Conservation (phyloP, 2,888 invertebrate species). For the Tipula lateralis region DNA sequence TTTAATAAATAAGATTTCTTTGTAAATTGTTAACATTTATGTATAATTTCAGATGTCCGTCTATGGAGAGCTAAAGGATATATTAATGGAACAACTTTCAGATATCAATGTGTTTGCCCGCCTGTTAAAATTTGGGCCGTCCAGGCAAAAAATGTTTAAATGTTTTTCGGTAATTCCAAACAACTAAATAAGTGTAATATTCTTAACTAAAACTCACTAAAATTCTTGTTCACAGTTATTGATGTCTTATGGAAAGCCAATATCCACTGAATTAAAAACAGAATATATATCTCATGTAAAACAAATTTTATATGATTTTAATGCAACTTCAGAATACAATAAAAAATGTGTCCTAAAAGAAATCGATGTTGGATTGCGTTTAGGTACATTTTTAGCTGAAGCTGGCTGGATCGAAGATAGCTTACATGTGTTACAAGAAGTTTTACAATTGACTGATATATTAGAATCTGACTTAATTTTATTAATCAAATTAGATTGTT, state of each 20-base stretch:
- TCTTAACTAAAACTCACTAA: background rate
- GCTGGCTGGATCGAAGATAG: conserved; percentile 82
- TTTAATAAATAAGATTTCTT: background rate
- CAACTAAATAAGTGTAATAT: background rate
- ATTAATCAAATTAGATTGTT: conserved; percentile 72
- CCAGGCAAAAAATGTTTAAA: conserved; percentile 44
- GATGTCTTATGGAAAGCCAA: conserved; percentile 41
- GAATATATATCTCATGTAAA: conserved; percentile 36
- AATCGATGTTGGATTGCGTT: conserved; percentile 45
- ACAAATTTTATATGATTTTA: conserved; percentile 7
- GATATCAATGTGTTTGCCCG: conserved; percentile 45
- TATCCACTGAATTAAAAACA: conserved; percentile 42
- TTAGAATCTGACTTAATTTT: conserved; percentile 56
- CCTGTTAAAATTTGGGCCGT: conserved; percentile 43
- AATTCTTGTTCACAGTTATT: conserved; percentile 35
- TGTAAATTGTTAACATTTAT: conserved; percentile 25
- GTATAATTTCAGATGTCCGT: conserved; percentile 42
- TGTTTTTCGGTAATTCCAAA: conserved; percentile 43
- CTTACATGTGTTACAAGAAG: conserved; percentile 63
- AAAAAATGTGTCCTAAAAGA: background rate
- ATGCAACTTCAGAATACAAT: conserved; percentile 28
- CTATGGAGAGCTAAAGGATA: conserved; percentile 41
- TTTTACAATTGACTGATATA: conserved; percentile 60
- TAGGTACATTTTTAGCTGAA: conserved; percentile 78
- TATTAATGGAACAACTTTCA: conserved; percentile 44